phyloP scores from a whole-genome alignment of 2,888 invertebrate genomes.

The Hofmannophila pseudospretella region DNA sequence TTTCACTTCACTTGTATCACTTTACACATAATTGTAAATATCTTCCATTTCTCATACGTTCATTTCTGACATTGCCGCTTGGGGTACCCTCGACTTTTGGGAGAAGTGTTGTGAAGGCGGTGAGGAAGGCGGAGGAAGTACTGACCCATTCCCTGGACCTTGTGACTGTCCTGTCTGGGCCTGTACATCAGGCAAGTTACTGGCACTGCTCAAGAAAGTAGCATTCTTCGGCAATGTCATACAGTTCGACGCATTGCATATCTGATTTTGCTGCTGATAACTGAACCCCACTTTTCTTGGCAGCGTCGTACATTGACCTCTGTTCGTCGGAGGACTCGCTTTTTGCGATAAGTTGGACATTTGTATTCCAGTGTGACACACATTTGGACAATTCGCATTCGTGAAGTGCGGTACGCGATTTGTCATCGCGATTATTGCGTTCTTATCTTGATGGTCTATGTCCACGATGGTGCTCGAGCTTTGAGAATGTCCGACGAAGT shows the following conservation, averaged over 20 bases:
- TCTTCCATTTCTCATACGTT: slow-evolving; percentile 86
- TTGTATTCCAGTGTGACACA: slow-evolving; percentile 79
- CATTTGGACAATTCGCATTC: slow-evolving; percentile 71
- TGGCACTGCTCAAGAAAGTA: slow-evolving; percentile 62
- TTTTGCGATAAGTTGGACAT: slow-evolving; percentile 69
- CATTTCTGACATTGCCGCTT: slow-evolving; percentile 93
- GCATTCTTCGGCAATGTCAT: slow-evolving; percentile 81
- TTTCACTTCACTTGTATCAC: slow-evolving; percentile 42
- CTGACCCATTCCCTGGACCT: slow-evolving; percentile 60
- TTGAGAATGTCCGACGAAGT: slow-evolving; percentile 86
- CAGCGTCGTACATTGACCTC: slow-evolving; percentile 66
- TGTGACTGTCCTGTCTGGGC: slow-evolving; percentile 66
- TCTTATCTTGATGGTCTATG: slow-evolving; percentile 86
- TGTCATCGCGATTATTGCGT: slow-evolving; percentile 72
- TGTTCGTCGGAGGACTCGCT: slow-evolving; percentile 61
- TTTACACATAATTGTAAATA: slow-evolving; percentile 78
- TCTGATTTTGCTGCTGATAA: slow-evolving; percentile 62
- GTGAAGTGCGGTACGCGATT: slow-evolving; percentile 70
- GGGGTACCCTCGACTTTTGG: slow-evolving; percentile 81
- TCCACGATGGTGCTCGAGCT: slow-evolving; percentile 91
- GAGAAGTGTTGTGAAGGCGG: slow-evolving; percentile 62
- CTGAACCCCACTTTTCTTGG: slow-evolving; percentile 71
- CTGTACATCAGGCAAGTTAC: slow-evolving; percentile 70
- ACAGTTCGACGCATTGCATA: slow-evolving; percentile 68
- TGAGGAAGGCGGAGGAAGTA: slow-evolving; percentile 51